Percentiles rank a stretch among this genome's conserved stretches.
These are phyloP conservation scores for Crotalus viridis DNA, from an alignment of 2,113 vertebrate genomes.

Conservation along the genomic window DNA sequence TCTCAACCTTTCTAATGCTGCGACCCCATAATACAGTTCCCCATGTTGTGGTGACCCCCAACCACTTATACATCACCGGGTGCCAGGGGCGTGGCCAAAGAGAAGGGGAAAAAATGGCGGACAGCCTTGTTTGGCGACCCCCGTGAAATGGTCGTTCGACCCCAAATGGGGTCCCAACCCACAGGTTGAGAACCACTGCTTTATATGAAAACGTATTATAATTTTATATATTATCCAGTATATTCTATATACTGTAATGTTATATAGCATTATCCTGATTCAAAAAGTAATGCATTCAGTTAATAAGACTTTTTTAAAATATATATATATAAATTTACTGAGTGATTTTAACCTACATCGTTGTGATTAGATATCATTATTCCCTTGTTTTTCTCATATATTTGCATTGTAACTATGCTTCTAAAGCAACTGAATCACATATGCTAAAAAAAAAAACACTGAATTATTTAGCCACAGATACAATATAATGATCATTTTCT, in stretches of 20 bases:
- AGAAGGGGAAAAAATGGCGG: too few species aligned
- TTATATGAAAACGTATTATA: background rate
- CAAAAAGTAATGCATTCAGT: slow-evolving; percentile 22
- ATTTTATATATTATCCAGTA: background rate
- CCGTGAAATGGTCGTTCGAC: too few species aligned
- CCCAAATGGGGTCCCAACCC: too few species aligned
- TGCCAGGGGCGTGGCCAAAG: too few species aligned
- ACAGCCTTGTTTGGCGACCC: too few species aligned
- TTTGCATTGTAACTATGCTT: slow-evolving; percentile 62
- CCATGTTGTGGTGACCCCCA: too few species aligned
- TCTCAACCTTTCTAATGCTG: too few species aligned
- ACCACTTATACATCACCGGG: too few species aligned
- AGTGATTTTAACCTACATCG: background rate
- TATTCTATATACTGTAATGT: too few species aligned
- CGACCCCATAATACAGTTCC: too few species aligned
- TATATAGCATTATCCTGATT: background rate
- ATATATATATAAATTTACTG: background rate
- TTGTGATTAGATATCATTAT: slow-evolving; percentile 43
- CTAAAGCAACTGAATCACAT: slow-evolving; percentile 73
- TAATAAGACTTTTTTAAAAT: slow-evolving; percentile 38
- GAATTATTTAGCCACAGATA: slow-evolving; percentile 72
- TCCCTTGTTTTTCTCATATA: slow-evolving; percentile 66
- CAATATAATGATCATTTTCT: slow-evolving; percentile 67
- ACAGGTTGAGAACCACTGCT: too few species aligned
- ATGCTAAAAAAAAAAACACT: slow-evolving; percentile 69